Conservation (phyloP, 92 coral and sea anemone genomes). For the Porites divaricata region DNA sequence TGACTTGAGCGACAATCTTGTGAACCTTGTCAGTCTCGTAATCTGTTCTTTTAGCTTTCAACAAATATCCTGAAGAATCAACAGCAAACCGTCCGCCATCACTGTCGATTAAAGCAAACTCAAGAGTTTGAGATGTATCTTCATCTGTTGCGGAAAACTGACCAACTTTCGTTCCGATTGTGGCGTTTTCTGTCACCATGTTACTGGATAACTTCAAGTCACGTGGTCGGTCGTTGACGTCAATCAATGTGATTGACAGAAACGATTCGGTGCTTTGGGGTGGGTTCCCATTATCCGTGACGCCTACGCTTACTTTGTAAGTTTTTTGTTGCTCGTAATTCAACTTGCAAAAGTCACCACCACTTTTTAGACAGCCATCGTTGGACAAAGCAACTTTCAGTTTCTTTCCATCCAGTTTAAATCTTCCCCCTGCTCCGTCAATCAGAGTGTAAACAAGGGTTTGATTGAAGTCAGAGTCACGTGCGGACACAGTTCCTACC, state of each 20-base stretch:
- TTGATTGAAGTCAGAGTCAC: conserved; percentile 85
- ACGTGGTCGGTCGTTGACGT: conserved; percentile 96
- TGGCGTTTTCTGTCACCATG: conserved; percentile 85
- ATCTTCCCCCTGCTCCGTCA: conserved; percentile 84
- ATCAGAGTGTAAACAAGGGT: conserved; percentile 73
- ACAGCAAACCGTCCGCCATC: conserved; percentile 82
- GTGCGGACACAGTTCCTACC: conserved; percentile 72
- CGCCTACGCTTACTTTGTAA: conserved; percentile 86
- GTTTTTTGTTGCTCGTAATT: conserved; percentile 77
- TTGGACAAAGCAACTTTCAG: conserved; percentile 77
- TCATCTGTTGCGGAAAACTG: conserved; percentile 82
- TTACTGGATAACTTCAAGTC: conserved; percentile 77
- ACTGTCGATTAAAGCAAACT: conserved; percentile 63
- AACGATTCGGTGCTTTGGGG: conserved; percentile 63
- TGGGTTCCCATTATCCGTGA: conserved; percentile 90
- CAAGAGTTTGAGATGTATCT: conserved; percentile 63
- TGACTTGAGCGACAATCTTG: conserved; percentile 67
- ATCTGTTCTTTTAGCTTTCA: conserved; percentile 80
- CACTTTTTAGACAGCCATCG: conserved; percentile 70
- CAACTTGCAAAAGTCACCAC: conserved; percentile 81
- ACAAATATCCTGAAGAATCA: conserved; percentile 69
- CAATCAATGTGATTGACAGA: conserved; percentile 70
- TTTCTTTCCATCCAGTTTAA: conserved; percentile 72
- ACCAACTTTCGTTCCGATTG: conserved; percentile 78
- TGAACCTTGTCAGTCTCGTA: conserved; percentile 82